Percentiles rank a stretch among this genome's conserved stretches.
phyloP scores from a whole-genome alignment of 2,113 vertebrate genomes.

The Sphyrna mokarran region DNA sequence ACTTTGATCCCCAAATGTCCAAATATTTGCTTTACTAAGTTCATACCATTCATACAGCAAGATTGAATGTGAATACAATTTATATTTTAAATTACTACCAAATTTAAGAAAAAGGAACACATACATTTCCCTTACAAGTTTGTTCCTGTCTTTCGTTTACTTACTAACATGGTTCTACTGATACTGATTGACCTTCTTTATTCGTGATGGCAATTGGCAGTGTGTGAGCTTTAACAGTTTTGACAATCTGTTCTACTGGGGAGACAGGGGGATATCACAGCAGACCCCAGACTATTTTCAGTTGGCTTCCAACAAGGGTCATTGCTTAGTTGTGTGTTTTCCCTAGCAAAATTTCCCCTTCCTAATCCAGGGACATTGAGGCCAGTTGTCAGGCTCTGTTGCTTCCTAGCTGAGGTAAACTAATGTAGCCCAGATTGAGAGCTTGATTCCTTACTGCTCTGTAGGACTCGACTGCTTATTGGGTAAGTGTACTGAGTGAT shows the following conservation, averaged over 20 bases:
- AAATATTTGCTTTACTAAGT: neutral
- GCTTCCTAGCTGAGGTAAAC: neutral
- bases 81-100: neutral
- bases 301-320: neutral
- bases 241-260: neutral
- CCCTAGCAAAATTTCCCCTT: neutral
- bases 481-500: neutral
- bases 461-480: neutral
- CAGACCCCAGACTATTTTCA: neutral
- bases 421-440: neutral
- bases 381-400: neutral
- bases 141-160: neutral
- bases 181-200: neutral
- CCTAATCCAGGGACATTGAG: neutral
- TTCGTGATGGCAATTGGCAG: neutral
- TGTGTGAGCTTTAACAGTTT: neutral
- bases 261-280: neutral
- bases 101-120: neutral
- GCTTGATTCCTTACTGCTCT: neutral
- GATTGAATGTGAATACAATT: neutral
- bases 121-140: neutral
- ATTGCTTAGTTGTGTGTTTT: neutral
- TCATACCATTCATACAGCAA: neutral
- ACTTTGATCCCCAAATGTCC: neutral
- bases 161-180: neutral